A percentile compares a stretch with the other conserved stretches of the same genome.
Conservation (phyloP, 2,797 vertebrate species). For the Spondyliosoma cantharus region DNA sequence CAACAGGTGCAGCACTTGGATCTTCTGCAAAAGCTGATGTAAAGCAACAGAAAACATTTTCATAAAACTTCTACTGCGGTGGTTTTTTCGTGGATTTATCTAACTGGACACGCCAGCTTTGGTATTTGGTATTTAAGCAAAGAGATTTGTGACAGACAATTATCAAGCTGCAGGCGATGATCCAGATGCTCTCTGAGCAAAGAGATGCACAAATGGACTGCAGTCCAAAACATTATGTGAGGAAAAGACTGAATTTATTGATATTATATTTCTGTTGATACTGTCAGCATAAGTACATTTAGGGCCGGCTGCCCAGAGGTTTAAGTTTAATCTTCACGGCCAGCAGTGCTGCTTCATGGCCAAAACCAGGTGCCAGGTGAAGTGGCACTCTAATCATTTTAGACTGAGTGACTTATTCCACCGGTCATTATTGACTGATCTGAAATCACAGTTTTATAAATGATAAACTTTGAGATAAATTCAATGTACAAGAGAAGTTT, state of each 20-base stretch:
- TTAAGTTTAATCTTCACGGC: slow-evolving; percentile 32
- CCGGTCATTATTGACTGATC: neutral
- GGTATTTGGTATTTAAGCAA: neutral
- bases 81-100: neutral
- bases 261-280: slow-evolving; percentile 18
- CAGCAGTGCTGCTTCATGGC: slow-evolving; percentile 22
- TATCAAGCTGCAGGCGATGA: neutral
- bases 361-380: slow-evolving; percentile 24
- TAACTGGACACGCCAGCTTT: neutral
- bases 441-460: neutral
- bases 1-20: neutral
- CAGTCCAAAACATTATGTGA: slow-evolving; percentile 1
- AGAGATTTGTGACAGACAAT: slow-evolving; percentile 8
- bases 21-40: neutral
- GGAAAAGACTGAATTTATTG: slow-evolving; percentile 15
- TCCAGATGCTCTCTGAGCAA: slow-evolving; percentile 1
- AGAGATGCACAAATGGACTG: slow-evolving; percentile 3
- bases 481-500: too few relatives aligned
- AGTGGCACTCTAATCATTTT: neutral
- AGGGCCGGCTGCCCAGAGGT: slow-evolving; percentile 30
- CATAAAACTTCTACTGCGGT: neutral
- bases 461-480: too few relatives aligned
- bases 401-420: neutral
- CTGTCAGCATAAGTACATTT: slow-evolving; percentile 31
- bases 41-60: neutral